Percentiles rank a stretch among this genome's conserved stretches.
These are phyloP conservation scores for Campoletis raptor DNA, from an alignment of 2,888 invertebrate genomes.

Conservation along the genomic window DNA sequence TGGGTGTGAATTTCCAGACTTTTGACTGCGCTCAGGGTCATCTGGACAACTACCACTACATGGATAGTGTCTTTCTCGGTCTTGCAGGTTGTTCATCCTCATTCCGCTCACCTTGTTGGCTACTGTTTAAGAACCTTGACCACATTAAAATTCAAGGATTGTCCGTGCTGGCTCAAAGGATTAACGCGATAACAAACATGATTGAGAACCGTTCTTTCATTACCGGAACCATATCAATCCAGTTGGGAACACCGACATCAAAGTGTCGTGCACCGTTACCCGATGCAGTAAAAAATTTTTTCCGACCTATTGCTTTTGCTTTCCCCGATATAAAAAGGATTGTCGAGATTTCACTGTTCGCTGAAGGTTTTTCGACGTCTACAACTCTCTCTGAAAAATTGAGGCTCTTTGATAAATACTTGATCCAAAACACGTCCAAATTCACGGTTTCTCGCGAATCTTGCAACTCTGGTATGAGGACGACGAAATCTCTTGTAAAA, in stretches of 20 bases:
- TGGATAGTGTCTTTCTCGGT: slow-evolving; percentile 87
- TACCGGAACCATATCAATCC: slow-evolving; percentile 85
- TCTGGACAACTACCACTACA: slow-evolving; percentile 85
- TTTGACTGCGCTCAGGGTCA: slow-evolving; percentile 87
- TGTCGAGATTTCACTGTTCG: slow-evolving; percentile 87
- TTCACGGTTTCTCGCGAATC: slow-evolving; percentile 81
- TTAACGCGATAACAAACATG: slow-evolving; percentile 83
- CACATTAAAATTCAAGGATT: slow-evolving; percentile 86
- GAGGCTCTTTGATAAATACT: slow-evolving; percentile 86
- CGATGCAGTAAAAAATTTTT: slow-evolving; percentile 87
- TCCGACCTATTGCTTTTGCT: slow-evolving; percentile 88
- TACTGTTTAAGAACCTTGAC: slow-evolving; percentile 87
- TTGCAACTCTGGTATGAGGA: slow-evolving; percentile 86
- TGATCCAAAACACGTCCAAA: slow-evolving; percentile 81
- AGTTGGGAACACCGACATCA: background rate
- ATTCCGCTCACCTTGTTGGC: slow-evolving; percentile 82
- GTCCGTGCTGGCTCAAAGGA: slow-evolving; percentile 87
- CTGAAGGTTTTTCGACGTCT: slow-evolving; percentile 86
- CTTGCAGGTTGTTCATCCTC: slow-evolving; percentile 83
- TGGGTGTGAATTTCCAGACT: slow-evolving; percentile 87
- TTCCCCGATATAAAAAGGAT: slow-evolving; percentile 87
- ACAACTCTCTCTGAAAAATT: slow-evolving; percentile 86
- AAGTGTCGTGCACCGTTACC: slow-evolving; percentile 81
- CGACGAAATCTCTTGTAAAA: slow-evolving; percentile 86
- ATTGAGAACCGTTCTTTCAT: slow-evolving; percentile 89